phyloP scores from a whole-genome alignment of 2,113 vertebrate genomes.

The Turnix velox region DNA sequence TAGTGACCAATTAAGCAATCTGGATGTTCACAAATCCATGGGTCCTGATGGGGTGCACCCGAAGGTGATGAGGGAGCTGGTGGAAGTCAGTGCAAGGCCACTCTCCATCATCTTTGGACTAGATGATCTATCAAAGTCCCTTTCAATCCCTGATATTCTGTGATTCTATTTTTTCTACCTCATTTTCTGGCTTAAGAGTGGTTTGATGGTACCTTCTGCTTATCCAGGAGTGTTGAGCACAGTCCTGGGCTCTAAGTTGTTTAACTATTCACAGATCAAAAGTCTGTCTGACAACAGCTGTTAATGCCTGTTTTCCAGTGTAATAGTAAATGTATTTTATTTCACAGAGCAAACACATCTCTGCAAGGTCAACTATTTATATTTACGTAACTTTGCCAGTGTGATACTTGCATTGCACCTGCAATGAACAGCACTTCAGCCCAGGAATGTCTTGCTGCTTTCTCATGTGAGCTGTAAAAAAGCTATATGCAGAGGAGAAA shows the following conservation, averaged over 20 bases:
- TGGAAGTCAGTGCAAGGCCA: no score
- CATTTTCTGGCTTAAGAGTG: not conserved
- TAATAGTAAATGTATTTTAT: not conserved
- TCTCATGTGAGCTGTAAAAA: not conserved
- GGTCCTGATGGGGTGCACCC: no score
- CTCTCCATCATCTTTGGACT: no score
- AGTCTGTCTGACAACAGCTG: not conserved
- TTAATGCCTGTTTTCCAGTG: not conserved
- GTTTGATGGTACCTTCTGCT: not conserved
- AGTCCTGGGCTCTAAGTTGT: not conserved
- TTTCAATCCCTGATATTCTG: no score
- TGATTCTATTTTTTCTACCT: not conserved
- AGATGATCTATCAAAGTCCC: no score
- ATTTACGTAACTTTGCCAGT: not conserved
- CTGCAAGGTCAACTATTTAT: not conserved
- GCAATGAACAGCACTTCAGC: not conserved
- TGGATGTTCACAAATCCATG: no score
- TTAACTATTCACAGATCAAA: not conserved
- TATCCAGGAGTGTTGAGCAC: not conserved
- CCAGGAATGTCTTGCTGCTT: not conserved
- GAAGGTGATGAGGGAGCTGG: no score
- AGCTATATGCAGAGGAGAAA: not conserved
- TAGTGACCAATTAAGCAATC: no score
- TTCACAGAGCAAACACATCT: not conserved
- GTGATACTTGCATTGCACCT: not conserved